These are phyloP conservation scores for Chloroceryle inda DNA, from an alignment of 2,797 vertebrate genomes.

Conservation along the genomic window DNA sequence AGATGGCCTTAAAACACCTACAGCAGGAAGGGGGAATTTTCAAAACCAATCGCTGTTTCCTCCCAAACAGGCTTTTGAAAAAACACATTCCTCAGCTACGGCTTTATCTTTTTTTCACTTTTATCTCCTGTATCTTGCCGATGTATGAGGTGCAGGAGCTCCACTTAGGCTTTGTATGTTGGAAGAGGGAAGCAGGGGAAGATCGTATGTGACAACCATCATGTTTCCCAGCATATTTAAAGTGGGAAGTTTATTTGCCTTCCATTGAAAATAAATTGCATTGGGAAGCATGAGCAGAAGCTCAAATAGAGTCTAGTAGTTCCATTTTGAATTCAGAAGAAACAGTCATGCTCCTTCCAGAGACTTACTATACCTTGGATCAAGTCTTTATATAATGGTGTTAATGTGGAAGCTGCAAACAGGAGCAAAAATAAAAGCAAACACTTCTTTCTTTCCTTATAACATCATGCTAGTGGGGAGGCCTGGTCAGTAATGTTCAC, in stretches of 20 bases:
- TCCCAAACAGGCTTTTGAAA: background rate
- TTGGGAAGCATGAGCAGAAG: background rate
- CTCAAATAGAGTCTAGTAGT: background rate
- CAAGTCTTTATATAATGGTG: background rate
- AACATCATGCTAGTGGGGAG: background rate
- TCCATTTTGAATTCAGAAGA: background rate
- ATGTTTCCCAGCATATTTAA: background rate
- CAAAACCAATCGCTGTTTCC: background rate
- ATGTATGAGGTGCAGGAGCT: fast-evolving
- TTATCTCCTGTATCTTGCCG: background rate
- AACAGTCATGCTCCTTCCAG: background rate
- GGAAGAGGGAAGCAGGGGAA: background rate
- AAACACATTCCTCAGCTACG: background rate
- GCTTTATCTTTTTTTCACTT: background rate
- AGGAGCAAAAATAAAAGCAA: background rate
- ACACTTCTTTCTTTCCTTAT: background rate
- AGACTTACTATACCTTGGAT: background rate
- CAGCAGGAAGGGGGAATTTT: background rate
- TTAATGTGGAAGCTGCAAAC: background rate
- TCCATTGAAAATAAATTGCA: background rate
- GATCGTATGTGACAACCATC: background rate
- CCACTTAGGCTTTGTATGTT: background rate
- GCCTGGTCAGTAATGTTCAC: background rate
- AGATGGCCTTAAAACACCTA: background rate
- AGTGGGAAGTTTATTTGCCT: background rate